Base-by-base conservation (phyloP, 2,797 vertebrate genomes). In the Danio kyathit region DNA sequence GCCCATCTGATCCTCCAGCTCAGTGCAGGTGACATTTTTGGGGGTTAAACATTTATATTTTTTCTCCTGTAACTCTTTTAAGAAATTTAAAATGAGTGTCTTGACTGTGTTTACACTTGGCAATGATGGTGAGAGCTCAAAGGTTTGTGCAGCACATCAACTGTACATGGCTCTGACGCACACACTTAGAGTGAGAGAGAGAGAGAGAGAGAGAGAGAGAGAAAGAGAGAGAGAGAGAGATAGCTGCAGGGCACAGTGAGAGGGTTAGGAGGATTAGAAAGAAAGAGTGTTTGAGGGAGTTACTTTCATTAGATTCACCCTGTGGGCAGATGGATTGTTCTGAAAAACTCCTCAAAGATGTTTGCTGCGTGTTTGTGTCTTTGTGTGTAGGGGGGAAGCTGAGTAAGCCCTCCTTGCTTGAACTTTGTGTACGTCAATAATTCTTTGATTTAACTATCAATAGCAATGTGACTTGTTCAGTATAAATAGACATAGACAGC, bases 381-480 rank as follows among this genome's bases (percentile, higher is more conserved):
- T 16, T 71, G 29, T 79, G 29, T 60, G 56, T 51, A n/a, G 57
- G 16, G 46, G 66, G 66, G 17, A 71, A 71, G 44, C 54, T 43
- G 29, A 71, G 8, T 61, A 61, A 74, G 41, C 41, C 56, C 19
- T 60, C 17, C 44, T n/a, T 72, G 12, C 46, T 48, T 64, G 52
- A 77, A 82, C 74, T 72, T 41, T 72, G 41, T 14, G 17, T 77
- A 70, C n/a, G 41, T 82, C 81, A 64, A 77, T 82, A 82, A 82
- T 65, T 77, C 81, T 82, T 77, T 82, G 81, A 82, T 82, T 82
- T 57, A 72, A 19, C 40, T 41, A 72, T 41, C 48, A 82, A 54
- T 57, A 71, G 81, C 59, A 40, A 12, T 65, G n/a, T 66, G 81
- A 77, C 16, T 7, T 56, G 29, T 77, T 54, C 43, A n/a, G 46